Percentiles rank a stretch among this genome's conserved stretches.
phyloP scores from a whole-genome alignment of 2,113 vertebrate species.

The Typhlomys cinereus region DNA sequence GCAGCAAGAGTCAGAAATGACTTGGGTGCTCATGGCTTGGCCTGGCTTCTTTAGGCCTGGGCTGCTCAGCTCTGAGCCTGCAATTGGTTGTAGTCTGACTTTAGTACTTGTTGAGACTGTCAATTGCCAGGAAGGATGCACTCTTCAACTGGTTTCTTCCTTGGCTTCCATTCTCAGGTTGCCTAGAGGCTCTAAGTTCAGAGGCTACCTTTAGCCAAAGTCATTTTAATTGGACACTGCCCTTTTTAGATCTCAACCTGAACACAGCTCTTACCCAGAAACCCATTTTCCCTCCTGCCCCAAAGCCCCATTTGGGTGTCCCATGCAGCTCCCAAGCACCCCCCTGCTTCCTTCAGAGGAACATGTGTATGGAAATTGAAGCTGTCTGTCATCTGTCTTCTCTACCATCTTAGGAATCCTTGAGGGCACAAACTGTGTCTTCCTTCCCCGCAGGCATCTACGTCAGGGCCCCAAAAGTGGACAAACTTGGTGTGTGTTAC shows the following conservation, averaged over 20 bases:
- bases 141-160: neutral
- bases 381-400: neutral
- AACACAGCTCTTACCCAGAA: neutral
- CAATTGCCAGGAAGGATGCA: neutral
- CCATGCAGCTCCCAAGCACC: neutral
- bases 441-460: neutral
- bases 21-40: neutral
- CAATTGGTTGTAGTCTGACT: neutral
- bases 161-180: neutral
- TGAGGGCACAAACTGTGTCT: neutral
- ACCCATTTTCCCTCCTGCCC: too few relatives aligned
- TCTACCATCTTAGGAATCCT: neutral
- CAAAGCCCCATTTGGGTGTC: neutral
- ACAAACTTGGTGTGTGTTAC: neutral
- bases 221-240: neutral
- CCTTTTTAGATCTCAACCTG: neutral
- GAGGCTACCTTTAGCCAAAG: neutral
- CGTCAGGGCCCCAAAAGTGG: neutral
- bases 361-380: neutral
- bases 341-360: neutral
- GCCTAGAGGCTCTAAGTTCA: neutral
- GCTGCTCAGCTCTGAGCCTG: neutral
- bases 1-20: neutral
- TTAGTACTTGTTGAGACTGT: neutral
- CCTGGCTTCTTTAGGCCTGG: neutral